These are phyloP conservation scores for Erebia epiphron DNA, from an alignment of 2,888 invertebrate species.

Conservation along the genomic window DNA sequence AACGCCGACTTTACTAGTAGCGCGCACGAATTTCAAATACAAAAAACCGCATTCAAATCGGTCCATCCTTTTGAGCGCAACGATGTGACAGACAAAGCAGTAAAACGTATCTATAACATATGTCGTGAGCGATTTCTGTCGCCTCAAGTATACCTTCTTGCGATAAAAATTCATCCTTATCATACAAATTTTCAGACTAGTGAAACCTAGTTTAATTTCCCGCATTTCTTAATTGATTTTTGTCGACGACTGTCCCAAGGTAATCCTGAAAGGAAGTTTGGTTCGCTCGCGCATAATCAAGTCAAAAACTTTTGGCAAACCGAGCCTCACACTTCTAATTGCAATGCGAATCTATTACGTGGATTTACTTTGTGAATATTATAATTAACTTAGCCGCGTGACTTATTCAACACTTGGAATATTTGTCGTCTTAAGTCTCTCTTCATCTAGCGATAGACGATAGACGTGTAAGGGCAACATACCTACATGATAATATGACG, in stretches of 20 bases:
- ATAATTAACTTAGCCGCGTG: constrained; percentile 39
- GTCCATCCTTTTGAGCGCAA: too few relatives aligned
- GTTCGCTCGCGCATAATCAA: constrained; percentile 44
- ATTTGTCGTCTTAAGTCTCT: neutral
- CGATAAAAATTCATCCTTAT: too few relatives aligned
- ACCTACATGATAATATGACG: too few relatives aligned
- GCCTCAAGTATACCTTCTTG: too few relatives aligned
- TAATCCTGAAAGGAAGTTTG: constrained; percentile 43
- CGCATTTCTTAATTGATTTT: constrained; percentile 38
- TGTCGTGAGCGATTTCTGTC: too few relatives aligned
- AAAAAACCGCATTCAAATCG: too few relatives aligned
- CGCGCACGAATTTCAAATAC: too few relatives aligned
- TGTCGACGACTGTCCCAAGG: constrained; percentile 32
- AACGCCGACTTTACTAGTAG: too few relatives aligned
- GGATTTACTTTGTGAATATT: constrained; percentile 44
- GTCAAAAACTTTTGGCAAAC: constrained; percentile 48
- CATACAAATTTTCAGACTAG: constrained; percentile 6
- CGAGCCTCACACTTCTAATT: constrained; percentile 46
- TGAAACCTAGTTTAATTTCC: constrained; percentile 17
- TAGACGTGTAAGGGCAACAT: too few relatives aligned
- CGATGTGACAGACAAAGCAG: too few relatives aligned
- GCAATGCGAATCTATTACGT: constrained; percentile 48
- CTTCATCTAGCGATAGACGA: too few relatives aligned
- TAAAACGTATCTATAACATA: too few relatives aligned
- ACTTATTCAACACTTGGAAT: neutral